These are phyloP conservation scores for Streblospio benedicti DNA, from an alignment of 1,140 invertebrate genomes.

Conservation along the genomic window DNA sequence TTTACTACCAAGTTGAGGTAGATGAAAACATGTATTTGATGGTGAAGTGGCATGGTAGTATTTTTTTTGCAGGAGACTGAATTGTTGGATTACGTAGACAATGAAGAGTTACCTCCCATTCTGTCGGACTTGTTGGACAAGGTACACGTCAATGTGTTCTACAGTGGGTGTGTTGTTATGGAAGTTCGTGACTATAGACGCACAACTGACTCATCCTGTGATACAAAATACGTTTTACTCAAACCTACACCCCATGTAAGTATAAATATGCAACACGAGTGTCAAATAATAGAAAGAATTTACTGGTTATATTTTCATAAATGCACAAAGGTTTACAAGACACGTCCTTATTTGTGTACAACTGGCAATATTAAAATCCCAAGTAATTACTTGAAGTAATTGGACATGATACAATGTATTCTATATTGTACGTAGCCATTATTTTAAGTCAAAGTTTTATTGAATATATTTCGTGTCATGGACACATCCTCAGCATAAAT, in stretches of 20 bases:
- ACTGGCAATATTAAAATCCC: no score
- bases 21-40: background rate
- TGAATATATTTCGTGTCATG: no score
- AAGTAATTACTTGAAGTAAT: no score
- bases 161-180: conserved; percentile 81
- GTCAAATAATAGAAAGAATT: no score
- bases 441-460: no score
- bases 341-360: no score
- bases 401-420: no score
- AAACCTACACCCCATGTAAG: conserved; percentile 75
- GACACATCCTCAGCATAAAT: no score
- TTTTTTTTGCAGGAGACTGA: conserved; percentile 21
- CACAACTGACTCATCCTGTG: conserved; percentile 36
- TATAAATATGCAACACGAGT: conserved; percentile 13
- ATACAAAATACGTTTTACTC: conserved; percentile 66
- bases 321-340: no score
- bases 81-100: conserved; percentile 46
- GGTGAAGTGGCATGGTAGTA: background rate
- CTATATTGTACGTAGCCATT: no score
- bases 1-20: background rate
- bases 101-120: conserved; percentile 63
- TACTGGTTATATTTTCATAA: no score
- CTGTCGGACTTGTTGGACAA: conserved; percentile 73
- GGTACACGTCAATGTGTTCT: conserved; percentile 69
- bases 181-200: conserved; percentile 82